Base-by-base conservation (phyloP, 1,140 invertebrate genomes). In the Drosophila lini region DNA sequence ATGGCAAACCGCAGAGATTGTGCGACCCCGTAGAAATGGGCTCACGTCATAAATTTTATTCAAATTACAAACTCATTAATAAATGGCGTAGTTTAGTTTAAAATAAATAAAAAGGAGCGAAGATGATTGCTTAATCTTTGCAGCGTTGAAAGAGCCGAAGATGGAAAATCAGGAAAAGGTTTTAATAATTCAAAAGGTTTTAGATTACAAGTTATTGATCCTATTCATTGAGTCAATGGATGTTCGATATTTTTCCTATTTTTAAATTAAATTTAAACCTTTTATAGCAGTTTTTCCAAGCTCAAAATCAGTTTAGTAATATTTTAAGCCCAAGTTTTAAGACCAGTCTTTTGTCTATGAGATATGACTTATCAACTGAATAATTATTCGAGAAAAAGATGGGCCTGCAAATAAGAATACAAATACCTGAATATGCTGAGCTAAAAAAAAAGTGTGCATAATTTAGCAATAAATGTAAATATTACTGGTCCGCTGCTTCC, bases 401-500 rank as follows among this genome's bases (percentile, higher is more conserved):
- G 68, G 65, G 13, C 55, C 61, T 58, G 73, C 60, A 58, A 76
- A 76, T 75, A 76, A 67, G 75, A 71, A 71, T 71, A 71, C 65
- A 76, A 71, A 71, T 71, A 71, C 68, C 68, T 41, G 68, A 19
- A 59, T 59, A 59, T 52, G 41, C 38, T 32, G 44, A 13, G 53
- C 13, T 47, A 47, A 78, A 45, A 65, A 84, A 78, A 76, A 88
- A 67, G 80, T 88, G 82, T 88, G 84, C 84, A 88, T 88, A 88
- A 88, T 88, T 88, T 89, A 80, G 84, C 84, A 88, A 88, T 88
- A 88, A 88, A 88, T 88, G 84, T 88, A 89, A 88, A 88, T 88
- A 89, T 88, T 89, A 89, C 84, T 89, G 69, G 84, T 89, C 75
- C 45, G 84, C 84, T 84, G 84, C 84, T 88, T 88, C 84, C 83